phyloP scores from a whole-genome alignment of 2,113 vertebrate species.

The Gobio gobio region DNA sequence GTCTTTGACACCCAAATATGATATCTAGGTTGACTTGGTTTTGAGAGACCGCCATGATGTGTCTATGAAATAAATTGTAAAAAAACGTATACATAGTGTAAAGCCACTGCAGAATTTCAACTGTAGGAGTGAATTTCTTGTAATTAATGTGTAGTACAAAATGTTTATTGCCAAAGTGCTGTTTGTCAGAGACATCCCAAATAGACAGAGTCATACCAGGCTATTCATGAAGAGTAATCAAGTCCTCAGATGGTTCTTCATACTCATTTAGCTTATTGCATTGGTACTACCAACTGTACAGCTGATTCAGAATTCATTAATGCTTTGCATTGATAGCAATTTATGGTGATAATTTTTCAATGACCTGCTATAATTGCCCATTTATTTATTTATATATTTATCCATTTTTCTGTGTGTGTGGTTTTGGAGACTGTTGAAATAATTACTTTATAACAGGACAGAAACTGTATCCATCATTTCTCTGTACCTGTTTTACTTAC shows the following conservation, averaged over 20 bases:
- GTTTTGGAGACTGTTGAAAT: background rate
- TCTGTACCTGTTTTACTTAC: too few species aligned
- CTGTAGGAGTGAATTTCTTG: background rate
- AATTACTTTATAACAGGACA: conserved; percentile 3
- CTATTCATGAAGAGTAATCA: background rate
- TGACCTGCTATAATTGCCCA: background rate
- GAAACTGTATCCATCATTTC: background rate
- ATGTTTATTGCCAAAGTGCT: background rate
- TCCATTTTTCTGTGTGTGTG: background rate
- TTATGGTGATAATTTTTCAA: conserved; percentile 6
- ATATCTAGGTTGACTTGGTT: background rate
- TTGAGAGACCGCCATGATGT: background rate
- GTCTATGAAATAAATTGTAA: too few species aligned
- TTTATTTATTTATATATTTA: background rate
- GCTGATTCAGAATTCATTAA: background rate
- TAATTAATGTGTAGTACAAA: background rate
- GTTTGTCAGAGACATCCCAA: background rate
- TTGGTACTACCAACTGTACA: background rate
- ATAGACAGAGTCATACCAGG: background rate
- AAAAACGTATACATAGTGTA: too few species aligned
- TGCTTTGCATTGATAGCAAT: background rate
- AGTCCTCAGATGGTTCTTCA: background rate
- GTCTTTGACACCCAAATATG: background rate
- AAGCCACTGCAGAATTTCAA: background rate
- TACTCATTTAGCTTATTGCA: background rate